Conservation (phyloP, 1,140 invertebrate genomes). For the Sinonovacula constricta region DNA sequence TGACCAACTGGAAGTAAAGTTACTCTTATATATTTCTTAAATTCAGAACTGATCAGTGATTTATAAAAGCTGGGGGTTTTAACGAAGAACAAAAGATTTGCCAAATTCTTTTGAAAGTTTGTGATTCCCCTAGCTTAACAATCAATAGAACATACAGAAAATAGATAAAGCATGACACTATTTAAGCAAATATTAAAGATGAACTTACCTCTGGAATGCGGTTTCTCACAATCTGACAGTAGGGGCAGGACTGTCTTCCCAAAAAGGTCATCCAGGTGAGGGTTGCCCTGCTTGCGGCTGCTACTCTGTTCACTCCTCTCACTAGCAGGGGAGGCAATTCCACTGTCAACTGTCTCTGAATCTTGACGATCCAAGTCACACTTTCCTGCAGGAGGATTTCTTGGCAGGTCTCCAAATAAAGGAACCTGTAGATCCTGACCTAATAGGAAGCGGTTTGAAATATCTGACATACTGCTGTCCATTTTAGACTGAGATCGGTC, state of each 20-base stretch:
- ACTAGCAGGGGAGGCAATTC: constrained; percentile 27
- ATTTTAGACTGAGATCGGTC: background rate
- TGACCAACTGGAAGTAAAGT: no score
- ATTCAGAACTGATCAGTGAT: no score
- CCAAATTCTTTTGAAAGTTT: no score
- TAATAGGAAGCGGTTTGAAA: background rate
- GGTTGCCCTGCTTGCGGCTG: background rate
- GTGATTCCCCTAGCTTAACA: no score
- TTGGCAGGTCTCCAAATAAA: background rate
- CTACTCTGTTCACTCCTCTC: constrained; percentile 16
- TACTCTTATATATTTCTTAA: no score
- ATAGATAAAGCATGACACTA: background rate
- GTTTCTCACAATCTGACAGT: background rate
- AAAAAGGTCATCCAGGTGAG: background rate
- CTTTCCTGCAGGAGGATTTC: background rate
- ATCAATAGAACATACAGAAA: no score
- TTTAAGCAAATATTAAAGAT: background rate
- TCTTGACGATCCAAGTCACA: constrained; percentile 11
- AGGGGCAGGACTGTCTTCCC: constrained; percentile 5
- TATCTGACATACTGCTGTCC: background rate
- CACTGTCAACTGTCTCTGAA: constrained; percentile 42
- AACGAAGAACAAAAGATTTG: no score
- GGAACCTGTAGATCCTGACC: background rate
- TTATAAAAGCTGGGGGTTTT: no score
- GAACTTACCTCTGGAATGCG: constrained; percentile 5